Evolutionary conservation across 2,797 vertebrate species (phyloP).

Genomic region (Gymnocypris eckloni): DNA sequence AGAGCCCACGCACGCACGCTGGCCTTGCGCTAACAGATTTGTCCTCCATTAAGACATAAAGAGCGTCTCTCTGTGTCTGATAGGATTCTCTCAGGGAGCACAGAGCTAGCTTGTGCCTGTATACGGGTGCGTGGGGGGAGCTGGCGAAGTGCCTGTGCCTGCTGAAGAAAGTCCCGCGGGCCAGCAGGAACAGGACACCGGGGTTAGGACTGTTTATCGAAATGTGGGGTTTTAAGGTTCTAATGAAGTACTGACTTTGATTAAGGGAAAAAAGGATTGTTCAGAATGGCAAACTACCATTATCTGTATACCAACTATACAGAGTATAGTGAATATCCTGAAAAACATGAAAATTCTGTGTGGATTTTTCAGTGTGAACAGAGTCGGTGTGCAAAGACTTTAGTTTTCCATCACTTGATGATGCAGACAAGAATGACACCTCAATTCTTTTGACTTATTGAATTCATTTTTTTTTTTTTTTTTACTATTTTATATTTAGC

Average conservation of each 20-base stretch:
- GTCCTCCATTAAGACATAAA: constrained; percentile 34
- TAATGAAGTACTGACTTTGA: constrained; percentile 55
- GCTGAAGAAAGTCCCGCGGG: constrained; percentile 90
- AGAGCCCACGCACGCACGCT: neutral
- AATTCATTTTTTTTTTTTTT: too few relatives aligned
- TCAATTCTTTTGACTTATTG: too few relatives aligned
- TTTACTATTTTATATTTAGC: too few relatives aligned
- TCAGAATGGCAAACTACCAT: neutral
- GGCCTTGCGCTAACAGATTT: constrained; percentile 36
- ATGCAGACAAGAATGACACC: too few relatives aligned
- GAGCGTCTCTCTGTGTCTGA: constrained; percentile 23
- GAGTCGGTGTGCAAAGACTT: too few relatives aligned
- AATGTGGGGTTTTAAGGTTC: constrained; percentile 72
- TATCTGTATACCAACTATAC: too few relatives aligned
- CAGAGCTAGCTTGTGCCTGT: constrained; percentile 90
- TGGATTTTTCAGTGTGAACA: too few relatives aligned
- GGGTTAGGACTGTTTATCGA: constrained; percentile 85
- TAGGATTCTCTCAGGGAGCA: constrained; percentile 34
- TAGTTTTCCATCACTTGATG: too few relatives aligned
- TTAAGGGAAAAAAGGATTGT: neutral
- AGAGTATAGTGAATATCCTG: too few relatives aligned
- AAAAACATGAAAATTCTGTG: too few relatives aligned
- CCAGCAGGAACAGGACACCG: constrained; percentile 86
- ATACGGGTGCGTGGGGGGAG: constrained; percentile 93
- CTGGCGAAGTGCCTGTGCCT: constrained; percentile 92